Evolutionary conservation across 2,888 invertebrate genomes (phyloP).

Genomic region (Synanthedon myopaeformis): DNA sequence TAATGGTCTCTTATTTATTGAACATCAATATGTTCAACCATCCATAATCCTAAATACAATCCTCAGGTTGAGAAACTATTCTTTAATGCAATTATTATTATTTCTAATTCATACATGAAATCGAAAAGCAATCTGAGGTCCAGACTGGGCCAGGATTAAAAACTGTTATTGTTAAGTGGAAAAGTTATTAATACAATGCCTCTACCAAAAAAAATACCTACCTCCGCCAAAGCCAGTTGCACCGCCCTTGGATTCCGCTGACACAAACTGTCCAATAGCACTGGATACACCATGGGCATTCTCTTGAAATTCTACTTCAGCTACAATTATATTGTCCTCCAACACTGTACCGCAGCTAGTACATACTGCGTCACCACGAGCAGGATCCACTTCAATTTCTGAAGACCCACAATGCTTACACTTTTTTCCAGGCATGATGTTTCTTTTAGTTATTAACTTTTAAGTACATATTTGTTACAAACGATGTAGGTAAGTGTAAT

Average conservation of each 20-base stretch:
- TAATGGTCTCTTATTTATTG: too few species aligned
- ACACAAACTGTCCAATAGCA: constrained; percentile 94
- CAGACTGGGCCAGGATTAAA: too few species aligned
- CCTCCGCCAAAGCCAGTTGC: constrained; percentile 84
- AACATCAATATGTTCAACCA: too few species aligned
- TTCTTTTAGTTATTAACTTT: not conserved
- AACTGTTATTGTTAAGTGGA: too few species aligned
- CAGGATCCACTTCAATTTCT: constrained; percentile 94
- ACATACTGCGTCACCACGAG: constrained; percentile 95
- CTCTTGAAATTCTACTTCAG: constrained; percentile 96
- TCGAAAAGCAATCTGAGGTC: too few species aligned
- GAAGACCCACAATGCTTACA: constrained; percentile 90
- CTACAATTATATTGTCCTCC: constrained; percentile 96
- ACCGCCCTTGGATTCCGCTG: constrained; percentile 88
- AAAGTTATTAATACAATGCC: too few species aligned
- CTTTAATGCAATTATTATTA: too few species aligned
- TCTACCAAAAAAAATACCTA: constrained; percentile 19
- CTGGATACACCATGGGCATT: constrained; percentile 87
- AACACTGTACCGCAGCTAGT: constrained; percentile 96
- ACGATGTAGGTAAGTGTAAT: too few species aligned
- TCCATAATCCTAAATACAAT: too few species aligned
- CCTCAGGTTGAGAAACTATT: too few species aligned
- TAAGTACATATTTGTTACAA: too few species aligned
- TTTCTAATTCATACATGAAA: too few species aligned
- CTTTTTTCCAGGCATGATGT: constrained; percentile 74